phyloP scores from a whole-genome alignment of 2,888 invertebrate genomes.

The Limnephilus lunatus region DNA sequence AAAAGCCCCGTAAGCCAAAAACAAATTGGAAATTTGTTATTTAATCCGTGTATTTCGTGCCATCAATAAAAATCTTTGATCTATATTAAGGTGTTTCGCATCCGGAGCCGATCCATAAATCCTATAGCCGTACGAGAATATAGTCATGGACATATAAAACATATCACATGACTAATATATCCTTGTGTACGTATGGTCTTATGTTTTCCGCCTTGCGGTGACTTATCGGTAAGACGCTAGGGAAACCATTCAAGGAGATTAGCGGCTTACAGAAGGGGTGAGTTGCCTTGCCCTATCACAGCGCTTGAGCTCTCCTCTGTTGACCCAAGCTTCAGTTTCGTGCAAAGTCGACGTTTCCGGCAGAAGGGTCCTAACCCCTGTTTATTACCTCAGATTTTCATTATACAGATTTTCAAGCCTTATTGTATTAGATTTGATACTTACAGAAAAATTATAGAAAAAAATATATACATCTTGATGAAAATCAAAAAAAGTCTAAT shows the following conservation, averaged over 20 bases:
- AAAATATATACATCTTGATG: not conserved
- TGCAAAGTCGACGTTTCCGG: slow-evolving; percentile 39
- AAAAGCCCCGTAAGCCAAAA: too few species aligned
- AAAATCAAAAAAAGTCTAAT: not conserved
- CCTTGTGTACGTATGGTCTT: not conserved
- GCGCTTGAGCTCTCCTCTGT: slow-evolving; percentile 19
- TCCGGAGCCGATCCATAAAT: too few species aligned
- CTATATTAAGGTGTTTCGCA: too few species aligned
- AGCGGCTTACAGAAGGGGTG: slow-evolving; percentile 37
- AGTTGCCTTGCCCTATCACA: slow-evolving; percentile 13
- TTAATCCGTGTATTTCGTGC: too few species aligned
- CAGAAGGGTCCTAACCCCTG: not conserved
- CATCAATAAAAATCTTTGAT: too few species aligned
- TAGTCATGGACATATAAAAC: not conserved
- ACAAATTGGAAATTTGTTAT: too few species aligned
- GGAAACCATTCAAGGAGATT: slow-evolving; percentile 36
- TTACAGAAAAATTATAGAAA: not conserved
- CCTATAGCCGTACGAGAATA: too few species aligned
- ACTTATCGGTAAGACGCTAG: slow-evolving; percentile 12
- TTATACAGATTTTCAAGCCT: not conserved
- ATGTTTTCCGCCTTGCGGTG: slow-evolving; percentile 10
- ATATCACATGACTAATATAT: not conserved
- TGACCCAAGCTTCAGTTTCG: slow-evolving; percentile 19
- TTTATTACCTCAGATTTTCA: not conserved
- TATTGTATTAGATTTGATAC: not conserved